A percentile compares a stretch with the other conserved stretches of the same genome.
Evolutionary conservation across 2,113 vertebrate genomes (phyloP).

Genomic region (Microcebus lehilahytsara): DNA sequence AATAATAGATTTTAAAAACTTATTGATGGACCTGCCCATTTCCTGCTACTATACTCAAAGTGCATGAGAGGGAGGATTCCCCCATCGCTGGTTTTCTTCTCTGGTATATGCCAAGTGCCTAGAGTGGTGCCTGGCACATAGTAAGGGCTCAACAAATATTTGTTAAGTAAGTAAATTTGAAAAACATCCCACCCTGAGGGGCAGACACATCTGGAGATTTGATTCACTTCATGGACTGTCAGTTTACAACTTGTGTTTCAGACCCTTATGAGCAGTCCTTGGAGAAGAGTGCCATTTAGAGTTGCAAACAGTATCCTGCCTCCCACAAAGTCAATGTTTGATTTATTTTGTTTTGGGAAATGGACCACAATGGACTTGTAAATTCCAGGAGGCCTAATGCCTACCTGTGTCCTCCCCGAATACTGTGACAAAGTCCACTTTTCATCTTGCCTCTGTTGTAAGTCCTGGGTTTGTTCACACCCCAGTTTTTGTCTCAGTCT

Average conservation of each 20-base stretch:
- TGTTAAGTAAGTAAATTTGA: not conserved
- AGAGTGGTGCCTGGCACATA: not conserved
- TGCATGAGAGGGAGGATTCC: not conserved
- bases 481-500: not conserved
- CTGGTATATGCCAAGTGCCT: not conserved
- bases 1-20: not conserved
- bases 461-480: not conserved
- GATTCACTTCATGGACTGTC: not conserved
- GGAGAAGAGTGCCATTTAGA: conserved; percentile 12
- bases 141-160: not conserved
- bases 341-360: conserved; percentile 24
- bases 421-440: not conserved
- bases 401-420: not conserved
- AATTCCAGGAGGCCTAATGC: not conserved
- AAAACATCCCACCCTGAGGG: not conserved
- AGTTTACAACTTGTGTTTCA: not conserved
- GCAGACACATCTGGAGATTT: not conserved
- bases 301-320: not conserved
- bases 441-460: not conserved
- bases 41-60: not conserved
- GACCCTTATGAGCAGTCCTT: not conserved
- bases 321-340: not conserved
- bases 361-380: not conserved
- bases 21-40: not conserved
- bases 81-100: not conserved